Evolutionary conservation across 2,888 invertebrate genomes (phyloP), one percentile per base, ranked within the genome.

Genomic region (Trimorus sp.): DNA sequence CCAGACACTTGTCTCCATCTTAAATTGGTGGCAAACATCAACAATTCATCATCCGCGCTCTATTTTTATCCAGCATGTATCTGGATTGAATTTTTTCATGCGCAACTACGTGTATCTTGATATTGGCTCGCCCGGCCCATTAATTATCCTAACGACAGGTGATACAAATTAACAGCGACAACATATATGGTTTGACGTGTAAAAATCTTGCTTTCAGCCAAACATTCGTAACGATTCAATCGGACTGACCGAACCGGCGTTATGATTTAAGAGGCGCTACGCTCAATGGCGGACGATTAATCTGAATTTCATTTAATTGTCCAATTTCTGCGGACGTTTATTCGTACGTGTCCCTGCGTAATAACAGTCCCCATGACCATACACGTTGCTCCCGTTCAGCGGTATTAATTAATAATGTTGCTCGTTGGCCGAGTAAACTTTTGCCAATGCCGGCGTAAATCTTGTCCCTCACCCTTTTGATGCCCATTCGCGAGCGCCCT

Each of bases 121-220:
- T 63, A 56, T 12, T 54, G 53, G 40, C 15, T 40, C 70, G 56
- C 71, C 60, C 66, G 65, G 63, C 49, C 78, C 85, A 87, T 87
- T 81, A 87, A 88, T 87, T 82, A 82, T 60, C 56, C 63, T 79
- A 85, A 86, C 80, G 85, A 82, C 79, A 70, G 45, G 36, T 6
- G 51, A 58, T 63, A 51, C 70, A 63, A 63, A 63, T 63, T 63
- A 51, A 38, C 36, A 51, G 37, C 8, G 63, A 9, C 40, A n/a
- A 48, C 45, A 16, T 7, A 51, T 51, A 53, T 53, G 16, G 53
- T 53, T 53, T 53, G 7, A 53, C 15, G 16, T 53, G 16, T 7
- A 53, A 53, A 15, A 16, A 53, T 6, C 53, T 26, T 7, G 16
- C 7, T 53, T 16, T 14, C 14, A 54, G 7, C 14, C 14, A 37